These are phyloP conservation scores for Coenonympha glycerion DNA, from an alignment of 2,888 invertebrate species.

Conservation along the genomic window DNA sequence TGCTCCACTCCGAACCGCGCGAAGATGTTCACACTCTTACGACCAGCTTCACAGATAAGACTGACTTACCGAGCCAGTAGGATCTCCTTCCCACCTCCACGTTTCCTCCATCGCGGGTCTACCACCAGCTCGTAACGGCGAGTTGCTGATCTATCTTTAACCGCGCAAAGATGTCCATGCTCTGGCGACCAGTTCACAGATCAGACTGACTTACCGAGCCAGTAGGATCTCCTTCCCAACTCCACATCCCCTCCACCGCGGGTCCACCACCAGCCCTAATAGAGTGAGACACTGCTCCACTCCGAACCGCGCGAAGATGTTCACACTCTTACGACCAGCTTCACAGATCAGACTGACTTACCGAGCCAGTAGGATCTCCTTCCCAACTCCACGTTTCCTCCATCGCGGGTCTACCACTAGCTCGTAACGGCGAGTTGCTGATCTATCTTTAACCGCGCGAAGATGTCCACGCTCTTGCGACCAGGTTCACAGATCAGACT, in stretches of 20 bases:
- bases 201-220: slow-evolving; percentile 39
- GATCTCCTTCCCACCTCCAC: slow-evolving; percentile 45
- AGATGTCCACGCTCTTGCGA: slow-evolving; percentile 54
- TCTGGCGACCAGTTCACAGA: slow-evolving; percentile 58
- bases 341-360: slow-evolving; percentile 61
- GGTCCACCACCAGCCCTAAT: slow-evolving; percentile 64
- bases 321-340: slow-evolving; percentile 52
- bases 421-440: slow-evolving; percentile 65
- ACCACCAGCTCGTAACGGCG: slow-evolving; percentile 70
- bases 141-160: slow-evolving; percentile 61
- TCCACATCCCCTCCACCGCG: slow-evolving; percentile 57
- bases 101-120: slow-evolving; percentile 57
- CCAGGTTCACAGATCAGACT: slow-evolving; percentile 67
- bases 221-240: slow-evolving; percentile 40
- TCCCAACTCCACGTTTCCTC: slow-evolving; percentile 59
- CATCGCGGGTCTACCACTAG: slow-evolving; percentile 62
- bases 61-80: slow-evolving; percentile 35
- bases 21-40: slow-evolving; percentile 54
- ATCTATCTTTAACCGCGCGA: slow-evolving; percentile 54
- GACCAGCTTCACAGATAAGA: slow-evolving; percentile 64
- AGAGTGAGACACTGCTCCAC: slow-evolving; percentile 62
- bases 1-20: slow-evolving; percentile 50
- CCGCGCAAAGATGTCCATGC: slow-evolving; percentile 55
- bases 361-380: not conserved
- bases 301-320: slow-evolving; percentile 49